Base-by-base conservation (phyloP, 2,888 invertebrate genomes). In the Nomada lathburiana region DNA sequence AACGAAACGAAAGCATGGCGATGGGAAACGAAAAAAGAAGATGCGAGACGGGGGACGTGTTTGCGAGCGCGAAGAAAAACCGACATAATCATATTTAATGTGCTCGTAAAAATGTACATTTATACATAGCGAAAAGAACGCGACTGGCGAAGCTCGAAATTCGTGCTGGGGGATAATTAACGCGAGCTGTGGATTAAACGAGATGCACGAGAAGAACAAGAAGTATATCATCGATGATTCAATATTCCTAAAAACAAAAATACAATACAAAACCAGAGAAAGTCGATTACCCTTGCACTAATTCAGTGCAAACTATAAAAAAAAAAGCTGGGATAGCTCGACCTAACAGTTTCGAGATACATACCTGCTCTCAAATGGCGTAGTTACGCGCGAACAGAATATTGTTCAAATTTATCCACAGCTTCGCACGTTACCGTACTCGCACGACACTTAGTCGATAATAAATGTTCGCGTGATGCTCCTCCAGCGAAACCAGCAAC, bases 71-170 rank as follows among this genome's bases (percentile, higher is more conserved):
- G 78, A 80, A 84, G 88, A 89, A 89, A 90, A 88, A 88, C 75
- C 78, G 83, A 82, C 84, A 85, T 90, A 90, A 91, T 90, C 87
- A 85, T 88, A 91, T 90, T 90, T 91, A 91, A 91, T 88, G 87
- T 89, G 84, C 87, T 90, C 91, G 87, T 90, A 89, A 89, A 90
- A 90, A 87, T 87, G 89, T 84, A 84, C 85, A 87, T 86, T 89
- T 87, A 88, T 87, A 82, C 80, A 84, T 84, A 86, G 73, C 65
- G 80, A 80, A 87, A 80, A 85, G 83, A 78, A 80, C 80, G 60
- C 63, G 70, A 52, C 76, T 50, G 68, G 64, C 69, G 55, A 42
- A 47, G 50, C 55, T 71, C 50, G 64, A 64, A 64, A 71, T 50
- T 69, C 65, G 62, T 60, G 69, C 65, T 20, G 67, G 47, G 62